Percentiles rank a stretch among this genome's conserved stretches.
Evolutionary conservation across 1,140 invertebrate species (phyloP).

Genomic region (Polypedilum vanderplanki): DNA sequence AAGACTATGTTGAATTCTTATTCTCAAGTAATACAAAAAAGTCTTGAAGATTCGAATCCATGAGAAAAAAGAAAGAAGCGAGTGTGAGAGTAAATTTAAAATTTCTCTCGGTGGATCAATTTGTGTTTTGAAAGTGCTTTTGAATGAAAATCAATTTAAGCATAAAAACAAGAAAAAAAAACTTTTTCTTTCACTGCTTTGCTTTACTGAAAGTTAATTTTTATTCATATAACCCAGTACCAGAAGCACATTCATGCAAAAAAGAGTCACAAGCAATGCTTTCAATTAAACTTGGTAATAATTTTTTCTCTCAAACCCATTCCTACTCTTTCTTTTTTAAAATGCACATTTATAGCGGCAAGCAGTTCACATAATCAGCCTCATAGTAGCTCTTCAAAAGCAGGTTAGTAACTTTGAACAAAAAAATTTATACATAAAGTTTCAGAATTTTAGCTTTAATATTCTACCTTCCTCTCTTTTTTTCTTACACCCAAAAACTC

Average conservation of each 20-base stretch:
- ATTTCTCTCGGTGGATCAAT: too few relatives aligned
- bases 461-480: conserved; percentile 8
- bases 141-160: background rate
- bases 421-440: background rate
- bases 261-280: conserved; percentile 16
- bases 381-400: conserved; percentile 21
- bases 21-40: too few relatives aligned
- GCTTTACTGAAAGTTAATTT: background rate
- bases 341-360: background rate
- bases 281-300: background rate
- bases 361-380: conserved; percentile 22
- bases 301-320: conserved; percentile 29
- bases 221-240: background rate
- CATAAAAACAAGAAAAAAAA: background rate
- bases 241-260: conserved; percentile 6
- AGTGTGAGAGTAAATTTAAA: too few relatives aligned
- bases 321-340: conserved; percentile 24
- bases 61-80: too few relatives aligned
- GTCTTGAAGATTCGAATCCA: too few relatives aligned
- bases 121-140: too few relatives aligned
- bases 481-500: background rate
- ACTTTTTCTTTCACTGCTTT: background rate
- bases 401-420: conserved; percentile 9
- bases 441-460: conserved; percentile 6
- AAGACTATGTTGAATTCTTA: too few relatives aligned